phyloP scores from a whole-genome alignment of 2,797 vertebrate species.

The Philypnodon macrostomus region DNA sequence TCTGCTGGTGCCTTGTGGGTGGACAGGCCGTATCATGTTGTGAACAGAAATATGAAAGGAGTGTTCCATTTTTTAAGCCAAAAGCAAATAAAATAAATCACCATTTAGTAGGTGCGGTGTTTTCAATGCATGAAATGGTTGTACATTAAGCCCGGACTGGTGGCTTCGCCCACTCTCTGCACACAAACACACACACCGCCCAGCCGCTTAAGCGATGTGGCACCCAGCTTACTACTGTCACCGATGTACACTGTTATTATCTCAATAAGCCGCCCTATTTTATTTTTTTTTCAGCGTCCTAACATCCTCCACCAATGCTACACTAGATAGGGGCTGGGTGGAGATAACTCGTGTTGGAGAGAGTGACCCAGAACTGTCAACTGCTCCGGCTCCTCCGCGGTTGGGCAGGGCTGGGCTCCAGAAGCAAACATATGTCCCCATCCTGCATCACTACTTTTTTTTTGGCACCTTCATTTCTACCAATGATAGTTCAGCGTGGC shows the following conservation, averaged over 20 bases:
- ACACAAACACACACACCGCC: conserved; percentile 61
- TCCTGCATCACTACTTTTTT: conserved; percentile 68
- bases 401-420: conserved; percentile 70
- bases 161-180: conserved; percentile 68
- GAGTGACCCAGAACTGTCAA: conserved; percentile 84
- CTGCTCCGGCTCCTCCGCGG: conserved; percentile 64
- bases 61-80: conserved; percentile 48
- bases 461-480: conserved; percentile 72
- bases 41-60: conserved; percentile 45
- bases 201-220: conserved; percentile 70
- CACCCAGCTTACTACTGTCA: conserved; percentile 79
- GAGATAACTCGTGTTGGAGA: conserved; percentile 68
- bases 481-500: conserved; percentile 60
- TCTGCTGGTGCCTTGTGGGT: conserved; percentile 52
- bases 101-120: conserved; percentile 59
- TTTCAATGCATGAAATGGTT: conserved; percentile 68
- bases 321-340: conserved; percentile 62
- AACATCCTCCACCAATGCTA: conserved; percentile 58
- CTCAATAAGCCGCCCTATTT: conserved; percentile 80
- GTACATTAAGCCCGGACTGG: conserved; percentile 63
- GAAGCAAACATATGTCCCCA: conserved; percentile 70
- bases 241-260: conserved; percentile 77
- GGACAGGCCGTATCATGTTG: conserved; percentile 53
- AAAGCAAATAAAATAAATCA: conserved; percentile 68
- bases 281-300: conserved; percentile 64